Base-by-base conservation (phyloP, 2,888 invertebrate species). In the Tetragonisca angustula region DNA sequence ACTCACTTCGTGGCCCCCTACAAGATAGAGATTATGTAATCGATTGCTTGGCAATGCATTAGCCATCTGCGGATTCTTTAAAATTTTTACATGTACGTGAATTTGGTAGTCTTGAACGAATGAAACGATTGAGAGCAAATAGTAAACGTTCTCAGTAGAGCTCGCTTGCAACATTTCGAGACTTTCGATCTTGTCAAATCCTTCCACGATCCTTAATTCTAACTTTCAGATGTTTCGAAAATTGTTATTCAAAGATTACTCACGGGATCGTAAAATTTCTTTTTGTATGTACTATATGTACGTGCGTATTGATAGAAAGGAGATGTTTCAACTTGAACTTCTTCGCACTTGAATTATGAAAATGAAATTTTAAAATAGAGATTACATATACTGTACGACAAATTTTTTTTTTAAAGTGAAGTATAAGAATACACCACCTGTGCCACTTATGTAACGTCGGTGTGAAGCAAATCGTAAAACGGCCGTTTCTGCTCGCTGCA, bases 21-120 rank as follows among this genome's bases (percentile, higher is more conserved):
- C 50, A 61, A 73, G 76, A 69, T 61, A 69, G 32, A 67, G 17
- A 75, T 87, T 87, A 85, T 83, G 74, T 76, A 87, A 85, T 71
- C 69, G 62, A 78, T 74, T 64, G 75, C 52, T 68, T 64, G 27
- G 54, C 52, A 74, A 84, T 81, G 59, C 61, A 86, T 84, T 61
- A 71, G 21, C 19, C 54, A 78, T 78, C 65, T 50, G 17, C 56
- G 49, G 43, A 70, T 68, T 75, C 32, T 65, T 24, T 72, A 72
- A 59, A 72, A 72, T 72, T 59, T 59, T 21, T 24, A 36, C 36
- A 52, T 19, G 6, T 27, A n/a, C 15, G 19, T 11, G 27, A 72
- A 61, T 36, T 43, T 9, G 24, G 15, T 27, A 61, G 17, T 52
- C 24, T 59, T 27, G 27, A 11, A 32, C 17, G 43, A 4, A 11